Percentiles rank a stretch among this genome's conserved stretches.
Conservation (phyloP, 2,797 vertebrate genomes). For the Acanthurus tractus region DNA sequence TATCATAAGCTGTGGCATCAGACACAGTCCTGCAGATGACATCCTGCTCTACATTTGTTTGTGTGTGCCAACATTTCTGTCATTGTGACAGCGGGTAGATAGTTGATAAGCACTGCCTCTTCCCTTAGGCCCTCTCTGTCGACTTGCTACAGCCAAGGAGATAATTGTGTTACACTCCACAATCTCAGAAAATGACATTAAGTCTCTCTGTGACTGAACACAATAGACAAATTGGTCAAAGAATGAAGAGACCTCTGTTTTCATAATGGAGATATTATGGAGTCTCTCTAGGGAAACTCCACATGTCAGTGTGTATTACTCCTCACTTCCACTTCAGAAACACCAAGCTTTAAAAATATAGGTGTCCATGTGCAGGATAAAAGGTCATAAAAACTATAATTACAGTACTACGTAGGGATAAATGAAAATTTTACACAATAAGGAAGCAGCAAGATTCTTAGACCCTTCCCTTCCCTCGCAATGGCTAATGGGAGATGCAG, state of each 20-base stretch:
- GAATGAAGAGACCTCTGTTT: slow-evolving; percentile 58
- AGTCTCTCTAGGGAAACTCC: slow-evolving; percentile 41
- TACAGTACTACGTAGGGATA: slow-evolving; percentile 5
- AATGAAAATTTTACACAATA: slow-evolving; percentile 24
- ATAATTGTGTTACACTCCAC: slow-evolving; percentile 72
- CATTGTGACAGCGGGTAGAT: slow-evolving; percentile 54
- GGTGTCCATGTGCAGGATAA: slow-evolving; percentile 8
- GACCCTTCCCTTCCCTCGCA: slow-evolving; percentile 41
- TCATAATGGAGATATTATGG: slow-evolving; percentile 60
- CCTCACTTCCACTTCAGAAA: slow-evolving; percentile 46
- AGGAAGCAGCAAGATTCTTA: slow-evolving; percentile 42
- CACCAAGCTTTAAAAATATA: slow-evolving; percentile 34
- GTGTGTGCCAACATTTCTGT: slow-evolving; percentile 38
- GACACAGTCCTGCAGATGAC: slow-evolving; percentile 22
- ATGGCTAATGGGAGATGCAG: slow-evolving; percentile 70
- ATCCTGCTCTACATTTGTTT: slow-evolving; percentile 38
- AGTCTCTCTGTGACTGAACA: slow-evolving; percentile 60
- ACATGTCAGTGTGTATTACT: slow-evolving; percentile 45
- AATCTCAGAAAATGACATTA: slow-evolving; percentile 67
- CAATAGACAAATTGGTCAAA: slow-evolving; percentile 53
- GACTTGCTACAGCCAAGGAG: slow-evolving; percentile 64
- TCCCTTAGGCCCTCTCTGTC: slow-evolving; percentile 62
- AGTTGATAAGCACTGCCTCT: slow-evolving; percentile 61
- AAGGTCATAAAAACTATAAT: slow-evolving; percentile 41
- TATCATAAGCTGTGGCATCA: slow-evolving; percentile 31